These are phyloP conservation scores for Peromyscus leucopus DNA, from an alignment of 2,113 vertebrate species.

Conservation along the genomic window DNA sequence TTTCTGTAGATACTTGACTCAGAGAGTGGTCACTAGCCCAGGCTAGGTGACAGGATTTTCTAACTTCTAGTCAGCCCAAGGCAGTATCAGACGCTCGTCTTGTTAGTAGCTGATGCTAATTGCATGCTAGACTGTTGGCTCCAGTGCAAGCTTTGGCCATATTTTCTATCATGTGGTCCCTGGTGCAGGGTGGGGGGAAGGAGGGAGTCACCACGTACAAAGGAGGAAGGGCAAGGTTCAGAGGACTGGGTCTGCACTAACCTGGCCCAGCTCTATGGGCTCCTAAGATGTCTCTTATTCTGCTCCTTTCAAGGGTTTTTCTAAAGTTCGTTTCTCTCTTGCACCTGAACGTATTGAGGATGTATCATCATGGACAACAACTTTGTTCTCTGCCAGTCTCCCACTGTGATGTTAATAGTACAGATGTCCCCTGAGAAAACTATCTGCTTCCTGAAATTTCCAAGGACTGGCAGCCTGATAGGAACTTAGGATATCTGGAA, in stretches of 20 bases:
- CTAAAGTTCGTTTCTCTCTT: slow-evolving; percentile 24
- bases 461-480: not conserved
- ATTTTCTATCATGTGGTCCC: not conserved
- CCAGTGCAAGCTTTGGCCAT: not conserved
- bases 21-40: not conserved
- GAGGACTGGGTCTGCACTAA: not conserved
- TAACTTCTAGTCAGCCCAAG: not conserved
- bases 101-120: not conserved
- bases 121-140: not conserved
- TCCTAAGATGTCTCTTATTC: not conserved
- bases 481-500: not conserved
- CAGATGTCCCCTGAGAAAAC: no score
- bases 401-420: not conserved
- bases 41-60: not conserved
- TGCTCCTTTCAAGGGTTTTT: not conserved
- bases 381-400: not conserved
- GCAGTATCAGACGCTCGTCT: not conserved
- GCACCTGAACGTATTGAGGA: not conserved
- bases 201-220: not conserved
- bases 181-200: not conserved
- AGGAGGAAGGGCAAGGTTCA: not conserved
- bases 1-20: not conserved
- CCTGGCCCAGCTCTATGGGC: not conserved
- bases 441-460: not conserved
- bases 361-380: not conserved